These are phyloP conservation scores for Drosophila funebris DNA, from an alignment of 1,140 invertebrate species.

Conservation along the genomic window DNA sequence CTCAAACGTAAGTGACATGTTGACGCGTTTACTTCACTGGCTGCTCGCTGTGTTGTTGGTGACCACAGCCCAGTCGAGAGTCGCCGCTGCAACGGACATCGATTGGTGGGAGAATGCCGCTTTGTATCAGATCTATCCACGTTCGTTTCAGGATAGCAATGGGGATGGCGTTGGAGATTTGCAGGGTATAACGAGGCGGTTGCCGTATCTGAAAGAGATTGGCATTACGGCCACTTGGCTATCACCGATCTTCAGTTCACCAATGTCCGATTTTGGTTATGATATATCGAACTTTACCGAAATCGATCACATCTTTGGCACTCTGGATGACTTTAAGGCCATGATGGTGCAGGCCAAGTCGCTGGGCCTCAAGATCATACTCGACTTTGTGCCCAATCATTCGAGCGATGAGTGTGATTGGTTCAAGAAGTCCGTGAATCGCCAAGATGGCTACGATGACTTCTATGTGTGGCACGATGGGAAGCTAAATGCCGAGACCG, in stretches of 20 bases:
- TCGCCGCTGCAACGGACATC: slow-evolving; percentile 31
- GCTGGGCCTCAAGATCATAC: slow-evolving; percentile 67
- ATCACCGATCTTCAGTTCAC: slow-evolving; percentile 89
- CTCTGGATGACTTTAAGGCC: slow-evolving; percentile 89
- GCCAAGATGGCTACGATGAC: slow-evolving; percentile 86
- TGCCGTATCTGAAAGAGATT: slow-evolving; percentile 85
- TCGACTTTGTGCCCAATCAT: slow-evolving; percentile 88
- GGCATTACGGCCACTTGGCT: slow-evolving; percentile 88
- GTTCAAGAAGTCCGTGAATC: slow-evolving; percentile 87
- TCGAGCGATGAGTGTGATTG: slow-evolving; percentile 88
- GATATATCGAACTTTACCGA: slow-evolving; percentile 89
- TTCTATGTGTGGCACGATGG: slow-evolving; percentile 89
- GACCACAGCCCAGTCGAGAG: neutral
- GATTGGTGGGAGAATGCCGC: slow-evolving; percentile 91
- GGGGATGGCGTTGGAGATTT: slow-evolving; percentile 92
- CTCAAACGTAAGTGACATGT: slow-evolving; percentile 70
- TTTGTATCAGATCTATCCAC: slow-evolving; percentile 91
- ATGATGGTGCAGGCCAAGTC: slow-evolving; percentile 86
- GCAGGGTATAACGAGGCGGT: slow-evolving; percentile 84
- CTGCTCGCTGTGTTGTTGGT: slow-evolving; percentile 12
- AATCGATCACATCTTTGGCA: slow-evolving; percentile 89
- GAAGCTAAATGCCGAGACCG: slow-evolving; percentile 64
- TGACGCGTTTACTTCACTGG: slow-evolving; percentile 57
- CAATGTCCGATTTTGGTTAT: slow-evolving; percentile 88
- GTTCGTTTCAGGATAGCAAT: slow-evolving; percentile 91